A percentile compares a stretch with the other conserved stretches of the same genome.
Conservation (phyloP, 1,140 invertebrate genomes). For the Teleopsis dalmanni region DNA sequence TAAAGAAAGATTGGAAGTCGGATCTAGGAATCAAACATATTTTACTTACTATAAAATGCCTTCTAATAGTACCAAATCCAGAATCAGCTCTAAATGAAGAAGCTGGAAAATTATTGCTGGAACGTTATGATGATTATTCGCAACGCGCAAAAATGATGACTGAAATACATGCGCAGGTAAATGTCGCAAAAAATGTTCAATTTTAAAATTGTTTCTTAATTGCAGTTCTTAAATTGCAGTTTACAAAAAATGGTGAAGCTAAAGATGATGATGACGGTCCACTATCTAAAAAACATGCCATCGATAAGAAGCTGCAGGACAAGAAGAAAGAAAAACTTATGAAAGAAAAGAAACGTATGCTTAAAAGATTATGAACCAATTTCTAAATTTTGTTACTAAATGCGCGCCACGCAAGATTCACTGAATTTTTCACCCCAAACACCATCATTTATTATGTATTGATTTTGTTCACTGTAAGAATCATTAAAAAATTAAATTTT, state of each 20-base stretch:
- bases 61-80: conserved; percentile 88
- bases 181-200: background rate
- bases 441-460: too few relatives aligned
- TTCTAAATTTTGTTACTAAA: background rate
- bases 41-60: conserved; percentile 86
- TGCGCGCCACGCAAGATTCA: too few relatives aligned
- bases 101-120: conserved; percentile 82
- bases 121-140: conserved; percentile 87
- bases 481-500: too few relatives aligned
- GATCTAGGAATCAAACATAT: conserved; percentile 95
- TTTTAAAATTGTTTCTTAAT: background rate
- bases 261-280: conserved; percentile 57
- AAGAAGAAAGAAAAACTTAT: conserved; percentile 67
- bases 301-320: conserved; percentile 69
- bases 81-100: conserved; percentile 92
- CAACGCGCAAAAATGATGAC: conserved; percentile 88
- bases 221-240: conserved; percentile 16
- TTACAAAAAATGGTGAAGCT: conserved; percentile 32
- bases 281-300: conserved; percentile 73
- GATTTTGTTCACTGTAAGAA: too few relatives aligned
- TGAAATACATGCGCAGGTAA: conserved; percentile 75
- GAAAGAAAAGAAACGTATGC: conserved; percentile 79
- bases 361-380: conserved; percentile 79
- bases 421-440: too few relatives aligned
- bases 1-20: conserved; percentile 95